phyloP scores from a whole-genome alignment of 2,113 vertebrate genomes.

The Gobiocypris rarus region DNA sequence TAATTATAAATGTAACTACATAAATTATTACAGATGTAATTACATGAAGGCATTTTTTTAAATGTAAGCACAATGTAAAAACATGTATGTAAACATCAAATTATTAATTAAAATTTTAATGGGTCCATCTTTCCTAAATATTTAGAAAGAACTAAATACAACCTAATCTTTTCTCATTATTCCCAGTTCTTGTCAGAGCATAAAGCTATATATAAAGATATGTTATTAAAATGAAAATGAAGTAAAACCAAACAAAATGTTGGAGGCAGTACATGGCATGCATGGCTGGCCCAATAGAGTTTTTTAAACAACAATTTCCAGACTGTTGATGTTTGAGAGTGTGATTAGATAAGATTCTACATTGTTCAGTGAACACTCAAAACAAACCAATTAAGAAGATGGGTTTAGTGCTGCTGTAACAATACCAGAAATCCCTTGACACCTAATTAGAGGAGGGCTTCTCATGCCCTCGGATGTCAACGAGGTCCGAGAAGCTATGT shows the following conservation, averaged over 20 bases:
- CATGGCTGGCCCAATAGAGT: not conserved
- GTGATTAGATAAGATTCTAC: constrained; percentile 57
- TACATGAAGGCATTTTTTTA: no score
- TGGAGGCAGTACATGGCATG: not conserved
- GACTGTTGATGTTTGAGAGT: not conserved
- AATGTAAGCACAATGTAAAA: no score
- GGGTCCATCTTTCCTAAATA: not conserved
- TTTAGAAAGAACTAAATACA: not conserved
- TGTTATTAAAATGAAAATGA: not conserved
- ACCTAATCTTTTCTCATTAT: not conserved
- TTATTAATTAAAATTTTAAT: no score
- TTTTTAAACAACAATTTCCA: constrained; percentile 4
- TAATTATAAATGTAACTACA: no score
- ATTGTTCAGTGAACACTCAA: constrained; percentile 58
- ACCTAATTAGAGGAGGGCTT: constrained; percentile 75
- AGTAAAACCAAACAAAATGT: not conserved
- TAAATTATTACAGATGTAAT: no score
- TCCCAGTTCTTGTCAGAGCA: not conserved
- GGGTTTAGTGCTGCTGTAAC: constrained; percentile 61
- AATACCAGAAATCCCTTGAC: constrained; percentile 76
- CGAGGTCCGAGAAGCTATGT: constrained; percentile 66
- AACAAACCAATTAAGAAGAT: constrained; percentile 75
- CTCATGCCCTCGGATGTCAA: constrained; percentile 69
- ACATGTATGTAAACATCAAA: no score
- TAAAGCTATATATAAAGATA: not conserved